phyloP scores from a whole-genome alignment of 2,113 vertebrate genomes.

The Phoxinus phoxinus region DNA sequence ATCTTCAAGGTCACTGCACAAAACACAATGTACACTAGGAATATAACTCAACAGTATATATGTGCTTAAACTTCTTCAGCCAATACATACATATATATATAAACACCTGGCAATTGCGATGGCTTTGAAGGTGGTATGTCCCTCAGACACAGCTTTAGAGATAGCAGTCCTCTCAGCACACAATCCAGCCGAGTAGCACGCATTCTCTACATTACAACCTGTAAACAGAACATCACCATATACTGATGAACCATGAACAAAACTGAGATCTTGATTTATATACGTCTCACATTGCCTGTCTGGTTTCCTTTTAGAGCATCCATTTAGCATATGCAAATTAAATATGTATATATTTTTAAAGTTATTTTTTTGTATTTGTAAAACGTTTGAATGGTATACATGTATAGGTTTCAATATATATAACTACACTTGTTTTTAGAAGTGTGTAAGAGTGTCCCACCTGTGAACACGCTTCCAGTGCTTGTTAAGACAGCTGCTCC shows the following conservation, averaged over 20 bases:
- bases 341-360: no score
- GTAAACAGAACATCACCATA: conserved; percentile 7
- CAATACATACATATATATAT: background rate
- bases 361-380: background rate
- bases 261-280: background rate
- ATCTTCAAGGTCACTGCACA: conserved; percentile 75
- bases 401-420: background rate
- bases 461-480: conserved; percentile 78
- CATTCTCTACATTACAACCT: conserved; percentile 88
- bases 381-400: background rate
- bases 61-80: background rate
- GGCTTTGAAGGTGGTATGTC: conserved; percentile 78
- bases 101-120: conserved; percentile 82
- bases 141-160: conserved; percentile 84
- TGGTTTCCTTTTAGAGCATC: no score
- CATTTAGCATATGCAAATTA: no score
- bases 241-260: background rate
- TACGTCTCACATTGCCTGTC: no score
- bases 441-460: conserved; percentile 62
- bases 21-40: background rate
- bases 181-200: conserved; percentile 71
- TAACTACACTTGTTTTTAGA: background rate
- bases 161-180: conserved; percentile 83
- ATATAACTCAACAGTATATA: background rate
- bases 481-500: conserved; percentile 81